These are phyloP conservation scores for Patagioenas fasciata DNA, from an alignment of 2,113 vertebrate species.

Conservation along the genomic window DNA sequence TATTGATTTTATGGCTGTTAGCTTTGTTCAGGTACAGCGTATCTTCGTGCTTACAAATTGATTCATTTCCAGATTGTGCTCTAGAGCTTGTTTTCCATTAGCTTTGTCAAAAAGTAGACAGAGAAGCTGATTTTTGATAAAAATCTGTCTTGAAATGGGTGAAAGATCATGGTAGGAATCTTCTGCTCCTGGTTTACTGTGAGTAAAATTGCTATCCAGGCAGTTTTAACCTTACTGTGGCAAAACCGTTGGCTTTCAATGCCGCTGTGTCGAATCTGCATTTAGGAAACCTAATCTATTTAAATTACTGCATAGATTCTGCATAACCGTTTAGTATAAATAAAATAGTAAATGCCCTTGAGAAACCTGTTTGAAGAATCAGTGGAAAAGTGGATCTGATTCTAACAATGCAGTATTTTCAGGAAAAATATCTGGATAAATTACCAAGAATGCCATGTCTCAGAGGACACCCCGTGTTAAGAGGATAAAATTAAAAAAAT, in stretches of 20 bases:
- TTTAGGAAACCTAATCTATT: background rate
- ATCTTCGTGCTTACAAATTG: background rate
- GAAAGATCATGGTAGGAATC: background rate
- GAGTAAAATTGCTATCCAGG: background rate
- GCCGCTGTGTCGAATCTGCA: background rate
- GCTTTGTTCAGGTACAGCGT: background rate
- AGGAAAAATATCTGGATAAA: constrained; percentile 15
- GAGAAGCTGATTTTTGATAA: background rate
- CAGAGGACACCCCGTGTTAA: constrained; percentile 3
- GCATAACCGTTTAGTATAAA: background rate
- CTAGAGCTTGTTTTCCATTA: background rate
- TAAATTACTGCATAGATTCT: background rate
- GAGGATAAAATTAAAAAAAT: constrained; percentile 22
- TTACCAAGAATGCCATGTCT: background rate
- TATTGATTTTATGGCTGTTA: background rate
- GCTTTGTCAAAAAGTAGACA: background rate
- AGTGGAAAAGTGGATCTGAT: constrained; percentile 44
- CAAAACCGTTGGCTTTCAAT: background rate
- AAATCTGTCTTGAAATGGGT: background rate
- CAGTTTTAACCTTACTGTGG: background rate
- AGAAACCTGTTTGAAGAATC: constrained; percentile 22
- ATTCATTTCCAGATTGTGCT: background rate
- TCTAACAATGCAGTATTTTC: background rate
- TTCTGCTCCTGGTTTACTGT: background rate
- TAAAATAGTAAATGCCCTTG: background rate